Conservation (phyloP, 2,888 invertebrate species). For the Psylliodes chrysocephalus region DNA sequence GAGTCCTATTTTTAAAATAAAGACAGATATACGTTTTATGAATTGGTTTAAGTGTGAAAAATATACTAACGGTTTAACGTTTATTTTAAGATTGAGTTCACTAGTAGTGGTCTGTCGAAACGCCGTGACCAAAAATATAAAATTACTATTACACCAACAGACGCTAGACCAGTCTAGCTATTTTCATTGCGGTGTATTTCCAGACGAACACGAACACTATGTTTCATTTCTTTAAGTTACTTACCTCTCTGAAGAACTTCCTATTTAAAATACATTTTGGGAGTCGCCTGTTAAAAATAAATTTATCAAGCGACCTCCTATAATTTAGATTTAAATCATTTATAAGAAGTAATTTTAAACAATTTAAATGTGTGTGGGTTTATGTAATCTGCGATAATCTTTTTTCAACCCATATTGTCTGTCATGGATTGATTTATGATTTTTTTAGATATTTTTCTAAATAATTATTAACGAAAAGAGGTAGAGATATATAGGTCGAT, state of each 20-base stretch:
- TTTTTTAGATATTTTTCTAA: too few relatives aligned
- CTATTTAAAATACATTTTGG: neutral
- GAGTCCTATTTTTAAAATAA: slow-evolving; percentile 38
- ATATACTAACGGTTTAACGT: slow-evolving; percentile 36
- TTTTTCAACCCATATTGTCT: too few relatives aligned
- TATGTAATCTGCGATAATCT: too few relatives aligned
- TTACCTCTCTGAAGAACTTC: neutral
- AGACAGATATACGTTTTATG: slow-evolving; percentile 39
- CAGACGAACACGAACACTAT: slow-evolving; percentile 5
- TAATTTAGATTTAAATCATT: too few relatives aligned
- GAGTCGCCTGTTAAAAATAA: too few relatives aligned
- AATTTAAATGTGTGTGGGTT: too few relatives aligned
- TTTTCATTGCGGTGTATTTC: slow-evolving; percentile 26
- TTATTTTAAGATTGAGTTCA: slow-evolving; percentile 41
- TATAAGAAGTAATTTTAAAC: too few relatives aligned
- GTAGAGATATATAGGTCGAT: too few relatives aligned
- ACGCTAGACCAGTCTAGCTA: slow-evolving; percentile 44
- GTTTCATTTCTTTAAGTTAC: slow-evolving; percentile 6
- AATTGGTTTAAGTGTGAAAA: slow-evolving; percentile 42
- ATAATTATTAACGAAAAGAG: too few relatives aligned
- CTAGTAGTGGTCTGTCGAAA: slow-evolving; percentile 41
- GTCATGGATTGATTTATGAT: too few relatives aligned
- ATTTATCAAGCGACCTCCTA: too few relatives aligned
- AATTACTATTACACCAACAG: slow-evolving; percentile 41
- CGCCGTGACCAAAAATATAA: slow-evolving; percentile 41